Percentiles rank a stretch among this genome's conserved stretches.
These are phyloP conservation scores for Micrasema minimum DNA, from an alignment of 1,140 invertebrate genomes.

Conservation along the genomic window DNA sequence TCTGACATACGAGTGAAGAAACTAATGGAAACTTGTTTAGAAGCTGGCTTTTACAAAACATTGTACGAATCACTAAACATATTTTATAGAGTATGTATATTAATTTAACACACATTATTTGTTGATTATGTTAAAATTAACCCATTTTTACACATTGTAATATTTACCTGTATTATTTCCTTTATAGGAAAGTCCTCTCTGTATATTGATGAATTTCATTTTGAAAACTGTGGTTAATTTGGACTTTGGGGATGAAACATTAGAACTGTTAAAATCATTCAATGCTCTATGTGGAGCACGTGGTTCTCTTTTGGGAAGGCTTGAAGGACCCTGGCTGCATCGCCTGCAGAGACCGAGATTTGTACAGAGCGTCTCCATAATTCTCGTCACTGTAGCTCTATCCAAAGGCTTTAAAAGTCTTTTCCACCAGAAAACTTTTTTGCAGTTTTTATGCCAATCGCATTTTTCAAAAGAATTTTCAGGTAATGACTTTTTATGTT, in stretches of 20 bases:
- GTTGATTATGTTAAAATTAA: too few relatives aligned
- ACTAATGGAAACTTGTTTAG: conserved; percentile 67
- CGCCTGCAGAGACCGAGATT: conserved; percentile 58
- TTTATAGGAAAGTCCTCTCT: conserved; percentile 70
- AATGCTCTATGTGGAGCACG: conserved; percentile 55
- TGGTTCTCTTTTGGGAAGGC: conserved; percentile 56
- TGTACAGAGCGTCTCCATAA: conserved; percentile 62
- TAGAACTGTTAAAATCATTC: conserved; percentile 55
- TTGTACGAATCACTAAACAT: conserved; percentile 70
- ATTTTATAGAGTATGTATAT: conserved; percentile 69
- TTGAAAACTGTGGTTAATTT: conserved; percentile 39
- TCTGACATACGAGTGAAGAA: conserved; percentile 60
- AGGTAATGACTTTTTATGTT: too few relatives aligned
- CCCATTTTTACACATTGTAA: conserved; percentile 25
- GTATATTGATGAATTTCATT: conserved; percentile 63
- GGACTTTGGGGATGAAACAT: conserved; percentile 55
- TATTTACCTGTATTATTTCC: conserved; percentile 47
- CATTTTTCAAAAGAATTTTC: conserved; percentile 67
- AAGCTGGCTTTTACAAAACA: conserved; percentile 66
- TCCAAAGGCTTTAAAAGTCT: conserved; percentile 67
- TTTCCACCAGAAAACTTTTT: conserved; percentile 68
- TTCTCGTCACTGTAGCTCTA: conserved; percentile 67
- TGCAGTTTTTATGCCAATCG: conserved; percentile 64
- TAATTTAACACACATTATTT: too few relatives aligned
- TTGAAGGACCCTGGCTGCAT: conserved; percentile 66